Percentiles rank a stretch among this genome's conserved stretches.
Conservation (phyloP, 2,888 invertebrate genomes). For the Ctenicera cuprea region DNA sequence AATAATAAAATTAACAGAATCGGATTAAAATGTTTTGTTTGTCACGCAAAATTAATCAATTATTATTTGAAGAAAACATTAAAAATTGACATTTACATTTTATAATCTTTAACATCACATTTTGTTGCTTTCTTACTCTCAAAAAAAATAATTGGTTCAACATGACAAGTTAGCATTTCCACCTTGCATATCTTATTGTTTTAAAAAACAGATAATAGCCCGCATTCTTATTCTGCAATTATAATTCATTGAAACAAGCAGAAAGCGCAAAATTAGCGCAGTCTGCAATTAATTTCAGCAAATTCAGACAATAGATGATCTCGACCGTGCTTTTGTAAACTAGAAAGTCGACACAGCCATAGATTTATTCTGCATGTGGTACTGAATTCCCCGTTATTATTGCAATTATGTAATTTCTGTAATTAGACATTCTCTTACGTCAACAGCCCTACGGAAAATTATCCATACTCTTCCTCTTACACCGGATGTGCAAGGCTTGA, state of each 20-base stretch:
- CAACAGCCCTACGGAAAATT: not conserved
- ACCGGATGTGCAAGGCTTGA: not conserved
- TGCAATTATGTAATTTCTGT: constrained; percentile 6
- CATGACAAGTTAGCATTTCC: not conserved
- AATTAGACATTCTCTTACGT: constrained; percentile 10
- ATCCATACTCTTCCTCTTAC: not conserved
- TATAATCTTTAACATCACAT: too few relatives aligned
- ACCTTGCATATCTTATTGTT: not conserved
- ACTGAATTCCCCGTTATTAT: not conserved
- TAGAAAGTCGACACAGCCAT: constrained; percentile 15
- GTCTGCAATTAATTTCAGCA: constrained; percentile 5
- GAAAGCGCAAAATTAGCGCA: constrained; percentile 21
- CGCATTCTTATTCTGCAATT: not conserved
- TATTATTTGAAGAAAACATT: too few relatives aligned
- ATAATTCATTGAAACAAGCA: constrained; percentile 2
- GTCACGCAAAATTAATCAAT: too few relatives aligned
- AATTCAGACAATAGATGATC: constrained; percentile 14
- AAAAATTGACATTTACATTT: too few relatives aligned
- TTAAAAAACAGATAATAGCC: not conserved
- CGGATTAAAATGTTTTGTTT: too few relatives aligned
- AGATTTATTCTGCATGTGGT: not conserved
- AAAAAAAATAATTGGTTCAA: too few relatives aligned
- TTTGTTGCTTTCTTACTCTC: too few relatives aligned
- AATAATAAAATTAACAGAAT: too few relatives aligned
- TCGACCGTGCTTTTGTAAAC: not conserved